Base-by-base conservation (phyloP, 2,113 vertebrate genomes). In the Galeopterus variegatus region DNA sequence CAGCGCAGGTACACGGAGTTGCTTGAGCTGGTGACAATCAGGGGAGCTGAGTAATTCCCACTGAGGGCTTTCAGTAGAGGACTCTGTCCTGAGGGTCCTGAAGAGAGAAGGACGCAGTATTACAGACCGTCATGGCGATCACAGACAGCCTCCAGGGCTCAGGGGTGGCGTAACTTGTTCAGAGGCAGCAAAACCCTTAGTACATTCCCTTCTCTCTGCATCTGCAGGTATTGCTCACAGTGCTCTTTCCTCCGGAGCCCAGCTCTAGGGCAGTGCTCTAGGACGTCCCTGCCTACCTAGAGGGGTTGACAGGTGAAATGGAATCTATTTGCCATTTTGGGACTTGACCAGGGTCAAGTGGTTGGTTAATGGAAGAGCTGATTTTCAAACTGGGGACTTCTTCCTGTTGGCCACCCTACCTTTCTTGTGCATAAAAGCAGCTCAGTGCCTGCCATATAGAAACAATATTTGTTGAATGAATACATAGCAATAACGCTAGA, bases 1-100 rank as follows among this genome's bases (percentile, higher is more conserved):
- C 99, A 99, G 94, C 99, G 99, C 87, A 99, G 99, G 96, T 99
- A 99, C 75, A 99, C 99, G 85, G 98, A 99, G 98, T 98, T 99
- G 82, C 98, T 98, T 0, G 99, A 99, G 98, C 99, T 99, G 97
- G 99, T 99, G 97, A 99, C 99, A 4, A 99, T 99, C 97, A 99
- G 98, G 0, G 99, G 99, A 60, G 98, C 99, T 1, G 99, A 99
- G 95, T 99, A 99, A 98, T 99, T 99, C 10, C 99, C 99, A 33
- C 99, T 99, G 80, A 99, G 99, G 4, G 99, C 99, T 62, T 99
- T 99, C 21, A 99, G 99, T 56, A 99, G 98, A 0, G 99, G 99
- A 64, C 99, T 99, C 95, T 99, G 99, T n/a, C 99, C 99, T 65
- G 99, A 99, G 48, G 99, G 99, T 87, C 99, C 99, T 99, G 98